Base-by-base conservation (phyloP, 2,888 invertebrate species). In the Apotomis betuletana region DNA sequence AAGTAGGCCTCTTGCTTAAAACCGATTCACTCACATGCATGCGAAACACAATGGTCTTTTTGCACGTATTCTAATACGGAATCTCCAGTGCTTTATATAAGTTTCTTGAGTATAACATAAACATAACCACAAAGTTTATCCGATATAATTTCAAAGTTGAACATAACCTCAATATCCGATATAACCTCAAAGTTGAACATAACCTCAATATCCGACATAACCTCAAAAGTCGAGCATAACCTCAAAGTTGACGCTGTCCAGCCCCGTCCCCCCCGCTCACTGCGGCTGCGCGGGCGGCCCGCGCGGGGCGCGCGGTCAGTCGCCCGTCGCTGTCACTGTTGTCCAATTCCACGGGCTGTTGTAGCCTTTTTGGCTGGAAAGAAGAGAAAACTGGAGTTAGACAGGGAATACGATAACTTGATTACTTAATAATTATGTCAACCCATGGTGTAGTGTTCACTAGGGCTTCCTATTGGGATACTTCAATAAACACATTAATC, bases 311-410 rank as follows among this genome's bases (percentile, higher is more conserved):
- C 89, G 84, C 83, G 94, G 95, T 95, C 95, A 95, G 94, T 95
- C 95, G 54, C 95, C 95, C 75, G 94, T 94, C 69, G 95, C 95
- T 0, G 95, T 94, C 85, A 95, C 94, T 76, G 94, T 94, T 78
- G 95, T 94, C 95, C 95, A 95, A 88, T 93, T 94, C 95, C 95
- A 95, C 65, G 94, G 94, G 84, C 93, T 94, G 85, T 90, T 91
- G 92, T 94, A 94, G 81, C 91, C 91, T 85, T 95, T 95, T 83
- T 95, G 94, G 82, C 95, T 95, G 94, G 65, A 91, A 91, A 86
- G 75, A 86, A 74, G 78, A 78, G 78, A 75, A 49, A 13, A 38
- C 4, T 63, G 2, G 3, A 75, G 79, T 49, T 44, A 41, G 10
- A 49, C 6, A 49, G 49, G 49, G 49, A 49, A 49, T 49, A 10